These are phyloP conservation scores for Hycleus cichorii DNA, from an alignment of 1,140 invertebrate species.

Conservation along the genomic window DNA sequence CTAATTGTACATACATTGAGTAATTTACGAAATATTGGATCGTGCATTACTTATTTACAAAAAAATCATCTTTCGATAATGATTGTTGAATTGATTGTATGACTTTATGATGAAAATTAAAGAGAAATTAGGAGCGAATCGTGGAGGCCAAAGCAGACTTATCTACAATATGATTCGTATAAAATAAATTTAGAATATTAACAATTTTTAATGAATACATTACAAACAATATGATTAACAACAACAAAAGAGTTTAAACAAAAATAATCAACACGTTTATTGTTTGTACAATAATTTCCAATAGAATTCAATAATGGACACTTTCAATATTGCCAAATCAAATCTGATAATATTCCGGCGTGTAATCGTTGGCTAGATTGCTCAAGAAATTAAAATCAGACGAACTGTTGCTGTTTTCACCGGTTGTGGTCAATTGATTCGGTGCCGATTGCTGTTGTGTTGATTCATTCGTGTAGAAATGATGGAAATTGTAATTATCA, in stretches of 20 bases:
- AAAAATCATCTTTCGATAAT: not conserved
- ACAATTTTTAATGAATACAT: not conserved
- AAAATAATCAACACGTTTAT: constrained; percentile 7
- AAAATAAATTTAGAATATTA: too few species aligned
- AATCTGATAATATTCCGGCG: constrained; percentile 85
- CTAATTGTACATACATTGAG: constrained; percentile 32
- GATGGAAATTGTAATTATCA: constrained; percentile 60
- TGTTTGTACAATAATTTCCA: constrained; percentile 11
- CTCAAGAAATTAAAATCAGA: constrained; percentile 88
- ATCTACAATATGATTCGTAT: too few species aligned
- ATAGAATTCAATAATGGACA: constrained; percentile 23
- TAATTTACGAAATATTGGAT: not conserved
- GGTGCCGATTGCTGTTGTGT: constrained; percentile 44
- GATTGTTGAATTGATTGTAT: not conserved
- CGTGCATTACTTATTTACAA: constrained; percentile 1
- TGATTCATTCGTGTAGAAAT: constrained; percentile 57
- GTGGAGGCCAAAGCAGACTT: too few species aligned
- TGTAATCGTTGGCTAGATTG: constrained; percentile 84
- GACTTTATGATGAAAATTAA: not conserved
- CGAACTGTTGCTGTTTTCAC: constrained; percentile 81
- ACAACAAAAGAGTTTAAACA: constrained; percentile 10
- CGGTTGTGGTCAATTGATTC: constrained; percentile 44
- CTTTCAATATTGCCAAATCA: constrained; percentile 43
- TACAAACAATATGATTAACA: constrained; percentile 1
- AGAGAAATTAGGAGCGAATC: too few species aligned